These are phyloP conservation scores for Drosophila bocki DNA, from an alignment of 1,140 invertebrate genomes.

Conservation along the genomic window DNA sequence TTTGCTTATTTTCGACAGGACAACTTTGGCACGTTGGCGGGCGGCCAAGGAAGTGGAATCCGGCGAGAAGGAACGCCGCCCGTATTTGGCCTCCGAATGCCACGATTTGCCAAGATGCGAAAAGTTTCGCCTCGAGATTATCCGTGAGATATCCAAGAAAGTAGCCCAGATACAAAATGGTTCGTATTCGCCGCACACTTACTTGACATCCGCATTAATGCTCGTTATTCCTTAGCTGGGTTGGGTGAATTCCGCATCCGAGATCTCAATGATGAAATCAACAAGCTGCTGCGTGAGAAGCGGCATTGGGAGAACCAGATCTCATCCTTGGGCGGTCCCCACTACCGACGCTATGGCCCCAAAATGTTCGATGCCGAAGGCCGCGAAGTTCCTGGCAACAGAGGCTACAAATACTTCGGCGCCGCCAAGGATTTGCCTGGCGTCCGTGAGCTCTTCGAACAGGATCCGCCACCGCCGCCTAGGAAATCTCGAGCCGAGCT, in stretches of 20 bases:
- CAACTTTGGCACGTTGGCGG: slow-evolving; percentile 97
- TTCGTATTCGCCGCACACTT: slow-evolving; percentile 65
- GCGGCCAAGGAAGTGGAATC: slow-evolving; percentile 96
- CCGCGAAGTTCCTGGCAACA: slow-evolving; percentile 98
- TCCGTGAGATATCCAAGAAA: slow-evolving; percentile 98
- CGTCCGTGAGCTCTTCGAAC: slow-evolving; percentile 98
- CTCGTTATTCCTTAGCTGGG: slow-evolving; percentile 89
- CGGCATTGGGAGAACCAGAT: slow-evolving; percentile 99
- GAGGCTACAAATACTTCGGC: slow-evolving; percentile 99
- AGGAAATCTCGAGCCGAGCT: slow-evolving; percentile 97
- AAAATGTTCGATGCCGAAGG: slow-evolving; percentile 98
- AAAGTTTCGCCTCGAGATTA: slow-evolving; percentile 98
- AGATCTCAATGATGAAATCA: slow-evolving; percentile 99
- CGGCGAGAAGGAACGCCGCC: slow-evolving; percentile 92
- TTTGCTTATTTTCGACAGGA: slow-evolving; percentile 88
- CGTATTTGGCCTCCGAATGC: slow-evolving; percentile 97
- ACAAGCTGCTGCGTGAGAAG: slow-evolving; percentile 97
- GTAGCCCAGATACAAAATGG: slow-evolving; percentile 99
- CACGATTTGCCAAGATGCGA: slow-evolving; percentile 95
- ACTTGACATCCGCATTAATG: not conserved
- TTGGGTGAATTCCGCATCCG: slow-evolving; percentile 98
- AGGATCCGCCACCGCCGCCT: slow-evolving; percentile 95
- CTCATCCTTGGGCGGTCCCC: slow-evolving; percentile 96
- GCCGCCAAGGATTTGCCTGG: slow-evolving; percentile 99
- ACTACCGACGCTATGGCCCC: slow-evolving; percentile 96